Evolutionary conservation across 23 tunicate species (phyloP), one percentile per base, ranked within the genome.

Genomic region (Pegea sp.): DNA sequence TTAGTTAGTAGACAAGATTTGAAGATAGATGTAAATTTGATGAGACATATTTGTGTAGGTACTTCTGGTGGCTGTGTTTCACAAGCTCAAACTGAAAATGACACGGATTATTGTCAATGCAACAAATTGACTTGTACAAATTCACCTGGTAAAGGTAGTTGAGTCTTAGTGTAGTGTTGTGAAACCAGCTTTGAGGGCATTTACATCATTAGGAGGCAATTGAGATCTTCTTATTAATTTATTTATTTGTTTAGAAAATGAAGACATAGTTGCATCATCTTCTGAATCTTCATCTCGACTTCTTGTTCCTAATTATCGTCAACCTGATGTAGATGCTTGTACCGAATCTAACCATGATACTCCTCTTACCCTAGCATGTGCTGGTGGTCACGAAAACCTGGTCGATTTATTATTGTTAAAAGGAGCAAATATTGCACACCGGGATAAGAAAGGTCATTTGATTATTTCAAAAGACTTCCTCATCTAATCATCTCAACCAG

Each of bases 301-400:
- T n/a, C n/a, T n/a, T n/a, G n/a, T n/a, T n/a, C n/a, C n/a, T n/a
- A 38, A 8, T 1, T 59, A 30, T 31, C 60, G 54, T 38, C 33
- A 34, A 24, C 57, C 66, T 0, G 97, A 70, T 22, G 65, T 88
- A 44, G 76, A 88, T 33, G 61, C 74, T 34, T 69, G 62, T 60
- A 78, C 99, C 18, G 99, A 91, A 54, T 60, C 74, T 44, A 91
- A 91, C 65, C 87, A 91, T 31, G 99, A 91, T 69, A 91, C 99
- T 8, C 92, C 99, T 5, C 66, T 91, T 27, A 79, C 99, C 34
- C 73, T 91, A 28, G 99, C 99, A 18, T 76, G 86, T 24, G 93
- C 91, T 1, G 99, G 93, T 11, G 99, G 99, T 0, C 99, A 91
- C 51, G 71, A 68, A 13, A 93, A 91, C 24, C 63, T 91, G 48